phyloP scores from a whole-genome alignment of 1,140 invertebrate species.

The Drosophila micromelanica region DNA sequence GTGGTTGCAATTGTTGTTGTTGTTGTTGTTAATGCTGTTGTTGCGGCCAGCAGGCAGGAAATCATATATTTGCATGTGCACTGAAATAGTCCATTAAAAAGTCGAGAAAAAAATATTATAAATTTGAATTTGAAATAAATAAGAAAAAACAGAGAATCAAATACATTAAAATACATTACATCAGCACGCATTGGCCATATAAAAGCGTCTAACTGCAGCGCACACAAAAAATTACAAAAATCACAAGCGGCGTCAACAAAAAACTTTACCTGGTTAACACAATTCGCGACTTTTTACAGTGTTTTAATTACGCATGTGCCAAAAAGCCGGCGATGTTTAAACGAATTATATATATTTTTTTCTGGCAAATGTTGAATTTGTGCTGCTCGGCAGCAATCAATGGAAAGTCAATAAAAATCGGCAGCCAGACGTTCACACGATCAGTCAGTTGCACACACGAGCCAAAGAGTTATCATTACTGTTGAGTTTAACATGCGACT shows the following conservation, averaged over 20 bases:
- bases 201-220: constrained; percentile 31
- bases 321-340: constrained; percentile 56
- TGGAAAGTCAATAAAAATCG: constrained; percentile 73
- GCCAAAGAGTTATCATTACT: constrained; percentile 58
- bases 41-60: constrained; percentile 50
- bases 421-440: constrained; percentile 33
- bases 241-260: constrained; percentile 16
- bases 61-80: constrained; percentile 72
- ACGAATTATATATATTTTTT: constrained; percentile 46
- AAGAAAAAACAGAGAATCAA: constrained; percentile 20
- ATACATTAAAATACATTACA: constrained; percentile 59
- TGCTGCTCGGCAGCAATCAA: constrained; percentile 54
- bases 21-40: constrained; percentile 9
- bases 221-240: constrained; percentile 29
- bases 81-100: constrained; percentile 61
- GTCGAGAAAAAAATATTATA: constrained; percentile 18
- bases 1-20: background rate
- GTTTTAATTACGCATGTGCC: constrained; percentile 69
- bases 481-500: constrained; percentile 27
- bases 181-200: constrained; percentile 16
- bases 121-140: constrained; percentile 5
- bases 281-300: constrained; percentile 58
- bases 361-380: constrained; percentile 20
- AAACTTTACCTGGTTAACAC: constrained; percentile 56
- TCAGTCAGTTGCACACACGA: constrained; percentile 45